Base-by-base conservation (phyloP, 2,888 invertebrate genomes). In the Calephelis perditalis region DNA sequence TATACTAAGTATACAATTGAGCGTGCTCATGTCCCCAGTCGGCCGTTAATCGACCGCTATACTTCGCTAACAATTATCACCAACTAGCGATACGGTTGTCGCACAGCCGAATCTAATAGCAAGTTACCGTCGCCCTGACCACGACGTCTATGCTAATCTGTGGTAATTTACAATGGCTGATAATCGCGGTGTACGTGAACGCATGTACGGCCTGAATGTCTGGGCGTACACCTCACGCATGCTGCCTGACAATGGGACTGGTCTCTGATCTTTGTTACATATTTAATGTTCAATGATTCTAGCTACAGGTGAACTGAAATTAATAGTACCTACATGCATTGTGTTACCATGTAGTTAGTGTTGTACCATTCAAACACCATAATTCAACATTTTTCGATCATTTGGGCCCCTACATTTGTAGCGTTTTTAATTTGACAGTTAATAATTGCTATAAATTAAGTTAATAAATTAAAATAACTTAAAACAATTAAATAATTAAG, bases 111-210 rank as follows among this genome's bases (percentile, higher is more conserved):
- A 85, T 82, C 84, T 85, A 87, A 86, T 83, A 82, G 78, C 77
- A 77, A 81, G 76, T 73, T 73, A 71, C 66, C 71, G 76, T 77
- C 81, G 81, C 76, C 82, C 72, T 75, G 81, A 79, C 76, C 84
- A 84, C 86, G 86, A 84, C 82, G 77, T 70, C 79, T 86, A 90
- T 88, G 89, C 82, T 86, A 90, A 90, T 88, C 82, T 75, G 73
- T 73, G 65, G 83, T 87, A 84, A 86, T 87, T 88, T 90, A 88
- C 86, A 85, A 86, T 76, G 79, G 72, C 71, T 80, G 86, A 85
- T 87, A 86, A 89, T 89, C 87, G 88, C 87, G 84, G 85, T 73
- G 84, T 84, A 86, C 88, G 88, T 88, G 87, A 84, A 81, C 78
- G 82, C 85, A 85, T 84, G 84, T 81, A 81, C 67, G 69, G 66